These are phyloP conservation scores for Listronotus oregonensis DNA, from an alignment of 1,140 invertebrate genomes.

Conservation along the genomic window DNA sequence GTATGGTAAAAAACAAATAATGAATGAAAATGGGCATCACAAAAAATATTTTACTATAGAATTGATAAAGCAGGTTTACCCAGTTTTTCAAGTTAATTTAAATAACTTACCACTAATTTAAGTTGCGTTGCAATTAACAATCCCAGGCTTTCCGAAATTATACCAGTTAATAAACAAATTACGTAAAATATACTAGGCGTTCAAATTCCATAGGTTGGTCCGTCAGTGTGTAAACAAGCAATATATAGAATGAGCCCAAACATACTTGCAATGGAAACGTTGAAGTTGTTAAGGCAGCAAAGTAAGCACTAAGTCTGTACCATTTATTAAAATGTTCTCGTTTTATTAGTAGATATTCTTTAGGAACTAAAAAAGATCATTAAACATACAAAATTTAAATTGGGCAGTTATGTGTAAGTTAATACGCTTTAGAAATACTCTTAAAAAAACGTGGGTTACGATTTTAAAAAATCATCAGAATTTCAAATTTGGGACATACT, in stretches of 20 bases:
- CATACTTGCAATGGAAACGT: conserved; percentile 73
- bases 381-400: conserved; percentile 29
- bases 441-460: too few species aligned
- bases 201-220: conserved; percentile 81
- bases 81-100: too few species aligned
- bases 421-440: too few species aligned
- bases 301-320: conserved; percentile 91
- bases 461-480: too few species aligned
- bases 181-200: conserved; percentile 72
- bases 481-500: too few species aligned
- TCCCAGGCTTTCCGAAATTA: conserved; percentile 78
- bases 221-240: conserved; percentile 84
- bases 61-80: too few species aligned
- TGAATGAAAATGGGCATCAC: too few species aligned
- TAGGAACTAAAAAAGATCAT: conserved; percentile 81
- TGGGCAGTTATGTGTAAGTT: too few species aligned
- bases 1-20: too few species aligned
- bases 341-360: conserved; percentile 83
- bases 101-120: conserved; percentile 70
- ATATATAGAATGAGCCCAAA: conserved; percentile 76
- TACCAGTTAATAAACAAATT: conserved; percentile 68
- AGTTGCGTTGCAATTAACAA: conserved; percentile 72
- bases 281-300: conserved; percentile 80
- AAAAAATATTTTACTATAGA: too few species aligned
- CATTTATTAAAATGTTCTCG: conserved; percentile 93